A percentile compares a stretch with the other conserved stretches of the same genome.
These are phyloP conservation scores for Himalopsyche phryganea DNA, from an alignment of 1,140 invertebrate genomes.

Conservation along the genomic window DNA sequence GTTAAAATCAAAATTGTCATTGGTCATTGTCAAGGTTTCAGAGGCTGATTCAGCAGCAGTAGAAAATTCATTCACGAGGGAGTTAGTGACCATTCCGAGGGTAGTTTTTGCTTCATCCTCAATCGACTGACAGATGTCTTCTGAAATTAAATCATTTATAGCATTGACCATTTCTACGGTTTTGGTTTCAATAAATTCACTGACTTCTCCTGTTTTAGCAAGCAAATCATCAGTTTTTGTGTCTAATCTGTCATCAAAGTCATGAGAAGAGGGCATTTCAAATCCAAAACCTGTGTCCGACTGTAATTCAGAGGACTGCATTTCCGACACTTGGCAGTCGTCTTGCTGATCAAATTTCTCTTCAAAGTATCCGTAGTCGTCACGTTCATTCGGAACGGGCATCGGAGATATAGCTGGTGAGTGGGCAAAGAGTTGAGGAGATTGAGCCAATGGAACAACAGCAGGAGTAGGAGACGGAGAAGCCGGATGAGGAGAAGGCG, in stretches of 20 bases:
- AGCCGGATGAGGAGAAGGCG: conserved; percentile 15
- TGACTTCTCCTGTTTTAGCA: conserved; percentile 16
- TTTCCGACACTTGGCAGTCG: not conserved
- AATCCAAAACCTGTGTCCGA: not conserved
- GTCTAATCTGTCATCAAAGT: not conserved
- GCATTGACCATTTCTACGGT: conserved; percentile 22
- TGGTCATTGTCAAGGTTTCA: too few relatives aligned
- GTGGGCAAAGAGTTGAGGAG: not conserved
- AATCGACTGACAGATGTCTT: conserved; percentile 23
- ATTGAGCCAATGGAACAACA: not conserved
- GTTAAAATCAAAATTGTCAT: too few relatives aligned
- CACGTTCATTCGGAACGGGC: not conserved
- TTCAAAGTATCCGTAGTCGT: not conserved
- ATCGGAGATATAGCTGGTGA: not conserved
- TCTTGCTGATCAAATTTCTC: not conserved
- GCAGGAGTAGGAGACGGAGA: conserved; percentile 18
- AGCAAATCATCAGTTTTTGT: not conserved
- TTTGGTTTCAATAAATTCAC: conserved; percentile 30
- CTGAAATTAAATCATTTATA: conserved; percentile 11
- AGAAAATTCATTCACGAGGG: too few relatives aligned
- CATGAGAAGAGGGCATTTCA: not conserved
- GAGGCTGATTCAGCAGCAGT: too few relatives aligned
- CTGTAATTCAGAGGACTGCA: not conserved
- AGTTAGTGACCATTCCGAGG: too few relatives aligned
- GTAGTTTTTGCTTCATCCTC: not conserved